A percentile compares a stretch with the other conserved stretches of the same genome.
These are phyloP conservation scores for Amazona vittata DNA, from an alignment of 2,113 vertebrate genomes.

Conservation along the genomic window DNA sequence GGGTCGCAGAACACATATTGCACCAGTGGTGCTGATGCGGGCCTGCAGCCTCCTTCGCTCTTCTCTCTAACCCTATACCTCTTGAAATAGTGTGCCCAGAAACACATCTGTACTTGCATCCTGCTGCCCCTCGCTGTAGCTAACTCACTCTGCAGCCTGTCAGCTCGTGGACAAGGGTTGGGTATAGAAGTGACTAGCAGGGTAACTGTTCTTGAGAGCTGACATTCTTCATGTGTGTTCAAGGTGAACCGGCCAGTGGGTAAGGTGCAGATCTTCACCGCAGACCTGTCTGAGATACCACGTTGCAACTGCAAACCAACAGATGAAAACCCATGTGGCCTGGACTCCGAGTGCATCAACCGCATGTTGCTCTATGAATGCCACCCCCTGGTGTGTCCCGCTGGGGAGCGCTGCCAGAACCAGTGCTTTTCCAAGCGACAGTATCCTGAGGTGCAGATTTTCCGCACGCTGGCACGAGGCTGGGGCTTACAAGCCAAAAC, in stretches of 20 bases:
- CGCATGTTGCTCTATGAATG: slow-evolving; percentile 98
- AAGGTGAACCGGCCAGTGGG: slow-evolving; percentile 95
- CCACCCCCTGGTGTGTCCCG: slow-evolving; percentile 92
- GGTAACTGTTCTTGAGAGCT: background rate
- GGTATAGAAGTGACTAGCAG: rapidly evolving
- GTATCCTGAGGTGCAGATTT: slow-evolving; percentile 95
- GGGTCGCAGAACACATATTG: background rate
- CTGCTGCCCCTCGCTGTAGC: background rate
- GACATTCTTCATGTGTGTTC: background rate
- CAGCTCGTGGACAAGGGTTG: background rate
- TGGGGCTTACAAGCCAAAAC: slow-evolving; percentile 94
- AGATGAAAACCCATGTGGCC: slow-evolving; percentile 93
- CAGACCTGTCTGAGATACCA: slow-evolving; percentile 93
- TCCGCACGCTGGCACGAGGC: slow-evolving; percentile 91
- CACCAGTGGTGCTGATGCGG: background rate
- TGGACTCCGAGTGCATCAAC: slow-evolving; percentile 97
- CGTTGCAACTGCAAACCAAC: slow-evolving; percentile 95
- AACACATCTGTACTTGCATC: background rate
- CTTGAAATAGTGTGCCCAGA: background rate
- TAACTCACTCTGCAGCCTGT: background rate
- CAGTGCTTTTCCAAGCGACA: slow-evolving; percentile 95
- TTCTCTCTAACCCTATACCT: background rate
- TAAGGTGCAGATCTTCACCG: slow-evolving; percentile 95
- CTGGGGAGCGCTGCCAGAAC: slow-evolving; percentile 90
- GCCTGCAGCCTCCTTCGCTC: background rate